These are phyloP conservation scores for Willowsia nigromaculata DNA, from an alignment of 2,888 invertebrate genomes.

Conservation along the genomic window DNA sequence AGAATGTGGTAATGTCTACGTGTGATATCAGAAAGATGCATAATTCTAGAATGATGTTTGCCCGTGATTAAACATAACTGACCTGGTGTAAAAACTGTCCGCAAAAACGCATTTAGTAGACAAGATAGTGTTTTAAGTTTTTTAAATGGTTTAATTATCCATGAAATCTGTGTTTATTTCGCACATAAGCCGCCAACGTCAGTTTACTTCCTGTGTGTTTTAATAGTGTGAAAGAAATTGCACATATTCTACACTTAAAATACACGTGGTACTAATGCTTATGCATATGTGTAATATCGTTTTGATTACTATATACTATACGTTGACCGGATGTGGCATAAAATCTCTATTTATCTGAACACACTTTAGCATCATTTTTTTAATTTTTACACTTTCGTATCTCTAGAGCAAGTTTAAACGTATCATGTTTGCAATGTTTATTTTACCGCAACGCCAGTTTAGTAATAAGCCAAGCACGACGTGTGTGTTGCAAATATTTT, in stretches of 20 bases:
- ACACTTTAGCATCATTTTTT: conserved; percentile 35
- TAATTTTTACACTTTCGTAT: conserved; percentile 17
- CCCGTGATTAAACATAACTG: conserved; percentile 13
- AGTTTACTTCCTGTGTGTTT: conserved; percentile 44
- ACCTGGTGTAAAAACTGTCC: background rate
- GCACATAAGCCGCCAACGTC: conserved; percentile 32
- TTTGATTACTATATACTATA: no score
- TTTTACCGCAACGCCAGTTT: conserved; percentile 35
- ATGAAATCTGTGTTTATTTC: conserved; percentile 68
- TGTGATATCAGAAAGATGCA: background rate
- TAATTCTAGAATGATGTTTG: background rate
- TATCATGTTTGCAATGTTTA: conserved; percentile 21
- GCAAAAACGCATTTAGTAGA: background rate
- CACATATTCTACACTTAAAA: no score
- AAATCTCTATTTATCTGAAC: background rate
- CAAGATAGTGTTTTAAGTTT: background rate
- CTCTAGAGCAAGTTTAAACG: background rate
- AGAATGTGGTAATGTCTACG: background rate
- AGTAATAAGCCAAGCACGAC: conserved; percentile 58
- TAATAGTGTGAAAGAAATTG: conserved; percentile 23
- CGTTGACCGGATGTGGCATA: conserved; percentile 53
- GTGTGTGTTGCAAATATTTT: background rate
- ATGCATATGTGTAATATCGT: no score
- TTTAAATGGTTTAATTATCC: conserved; percentile 54
- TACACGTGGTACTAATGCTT: no score